Evolutionary conservation across 2,888 invertebrate genomes (phyloP), one percentile per base, ranked within the genome.

Genomic region (Drosophila dives): DNA sequence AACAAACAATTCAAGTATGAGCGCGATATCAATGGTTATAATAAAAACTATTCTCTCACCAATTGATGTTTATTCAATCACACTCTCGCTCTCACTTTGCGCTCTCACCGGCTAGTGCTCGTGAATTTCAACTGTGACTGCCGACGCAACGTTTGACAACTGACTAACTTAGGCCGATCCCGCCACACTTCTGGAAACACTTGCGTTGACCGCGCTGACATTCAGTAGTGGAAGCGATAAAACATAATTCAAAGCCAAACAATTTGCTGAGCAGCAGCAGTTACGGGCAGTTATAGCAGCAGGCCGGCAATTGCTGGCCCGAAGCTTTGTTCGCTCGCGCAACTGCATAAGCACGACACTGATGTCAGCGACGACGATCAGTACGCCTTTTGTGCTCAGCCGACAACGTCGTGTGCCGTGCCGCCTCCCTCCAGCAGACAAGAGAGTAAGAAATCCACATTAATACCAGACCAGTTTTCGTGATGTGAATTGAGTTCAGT

Each of bases 301-400:
- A 50, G 32, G 32, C 56, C 70, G 72, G 76, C 83, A 67, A 58
- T 53, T 42, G 60, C 60, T 64, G 49, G 50, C 55, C 61, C 71
- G 72, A 80, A 81, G 80, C 82, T 62, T 64, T 61, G 29, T 59
- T 36, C 61, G 60, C 60, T 63, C 54, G 7, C 32, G 32, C 34
- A 29, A 55, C 26, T 38, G 38, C 54, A 55, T 55, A 55, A 38
- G 12, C 54, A 55, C 53, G 48, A 55, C 53, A 42, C 63, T 55
- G 73, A 33, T 55, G 53, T 32, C 65, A 49, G 49, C 72, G 68
- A 32, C 42, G 42, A 50, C 77, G 86, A 88, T 85, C 85, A 85
- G 85, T 85, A 86, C 88, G 77, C 62, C 63, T 88, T 77, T 53
- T 69, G 85, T 85, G 86, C 88, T 86, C 85, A 81, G 70, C 55